Evolutionary conservation across 2,888 invertebrate species (phyloP).

Genomic region (Drosophila paramelanica): DNA sequence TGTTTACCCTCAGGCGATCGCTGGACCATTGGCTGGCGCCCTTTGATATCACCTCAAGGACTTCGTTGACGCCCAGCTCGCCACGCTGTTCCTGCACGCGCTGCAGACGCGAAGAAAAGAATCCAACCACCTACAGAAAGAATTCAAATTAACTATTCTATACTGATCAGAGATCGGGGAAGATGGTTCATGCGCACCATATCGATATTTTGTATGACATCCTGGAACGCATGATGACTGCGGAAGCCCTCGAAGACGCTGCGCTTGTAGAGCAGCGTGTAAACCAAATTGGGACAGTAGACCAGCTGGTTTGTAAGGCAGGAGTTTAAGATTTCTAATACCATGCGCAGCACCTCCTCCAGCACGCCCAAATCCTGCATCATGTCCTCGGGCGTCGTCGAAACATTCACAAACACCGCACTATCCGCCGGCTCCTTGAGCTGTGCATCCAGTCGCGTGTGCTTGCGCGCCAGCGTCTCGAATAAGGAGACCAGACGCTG

Average conservation of each 20-base stretch:
- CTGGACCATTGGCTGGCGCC: conserved; percentile 97
- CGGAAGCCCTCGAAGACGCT: conserved; percentile 94
- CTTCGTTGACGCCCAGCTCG: conserved; percentile 93
- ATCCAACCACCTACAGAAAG: conserved; percentile 87
- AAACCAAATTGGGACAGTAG: conserved; percentile 96
- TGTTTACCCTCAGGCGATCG: conserved; percentile 93
- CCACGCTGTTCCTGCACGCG: conserved; percentile 88
- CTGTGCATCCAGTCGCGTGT: conserved; percentile 88
- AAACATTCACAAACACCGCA: conserved; percentile 82
- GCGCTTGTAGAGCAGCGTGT: conserved; percentile 96
- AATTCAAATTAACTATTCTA: not conserved
- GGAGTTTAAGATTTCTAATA: conserved; percentile 98
- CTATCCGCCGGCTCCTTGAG: conserved; percentile 85
- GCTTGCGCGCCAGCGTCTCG: conserved; percentile 95
- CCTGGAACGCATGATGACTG: conserved; percentile 95
- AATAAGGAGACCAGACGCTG: conserved; percentile 96
- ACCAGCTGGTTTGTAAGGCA: conserved; percentile 94
- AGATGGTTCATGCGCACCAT: conserved; percentile 87
- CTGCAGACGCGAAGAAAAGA: conserved; percentile 87
- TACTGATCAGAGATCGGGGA: not conserved
- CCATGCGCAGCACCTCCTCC: conserved; percentile 98
- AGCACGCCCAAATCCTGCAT: conserved; percentile 95
- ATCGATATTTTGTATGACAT: conserved; percentile 97
- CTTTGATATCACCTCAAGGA: conserved; percentile 94
- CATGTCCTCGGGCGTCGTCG: conserved; percentile 84